Percentiles rank a stretch among this genome's conserved stretches.
phyloP scores from a whole-genome alignment of 2,797 vertebrate species.

The Bryconaethiops microstoma region DNA sequence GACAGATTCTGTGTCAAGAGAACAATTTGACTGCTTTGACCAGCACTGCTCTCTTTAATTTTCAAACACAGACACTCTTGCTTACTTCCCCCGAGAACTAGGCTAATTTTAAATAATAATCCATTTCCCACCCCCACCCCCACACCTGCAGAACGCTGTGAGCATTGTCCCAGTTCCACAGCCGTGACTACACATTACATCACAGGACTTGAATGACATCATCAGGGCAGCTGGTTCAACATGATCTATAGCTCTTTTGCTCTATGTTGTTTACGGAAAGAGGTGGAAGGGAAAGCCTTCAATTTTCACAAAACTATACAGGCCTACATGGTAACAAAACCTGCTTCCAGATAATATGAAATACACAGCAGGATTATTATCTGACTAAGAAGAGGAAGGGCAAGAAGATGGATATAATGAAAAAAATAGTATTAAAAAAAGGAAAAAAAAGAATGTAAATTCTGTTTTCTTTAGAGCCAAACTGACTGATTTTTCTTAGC shows the following conservation, averaged over 20 bases:
- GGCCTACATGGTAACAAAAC: not conserved
- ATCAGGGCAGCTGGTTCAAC: conserved; percentile 16
- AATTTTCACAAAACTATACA: not conserved
- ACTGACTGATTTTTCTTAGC: too few species aligned
- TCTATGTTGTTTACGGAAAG: conserved; percentile 3
- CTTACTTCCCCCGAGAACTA: conserved; percentile 8
- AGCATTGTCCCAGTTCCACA: conserved; percentile 20
- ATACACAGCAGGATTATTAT: not conserved
- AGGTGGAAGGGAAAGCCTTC: not conserved
- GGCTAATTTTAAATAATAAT: conserved; percentile 31
- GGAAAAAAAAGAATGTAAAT: too few species aligned
- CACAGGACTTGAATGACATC: conserved; percentile 15
- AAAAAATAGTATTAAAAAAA: too few species aligned
- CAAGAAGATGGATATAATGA: too few species aligned
- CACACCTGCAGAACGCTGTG: conserved; percentile 24
- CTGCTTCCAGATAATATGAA: not conserved
- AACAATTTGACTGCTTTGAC: not conserved
- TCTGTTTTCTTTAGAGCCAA: too few species aligned
- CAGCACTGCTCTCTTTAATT: not conserved
- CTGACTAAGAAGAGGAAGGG: too few species aligned
- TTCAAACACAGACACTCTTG: not conserved
- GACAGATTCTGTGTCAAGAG: not conserved
- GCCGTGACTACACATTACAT: not conserved
- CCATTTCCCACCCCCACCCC: conserved; percentile 15
- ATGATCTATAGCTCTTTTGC: not conserved